Conservation (phyloP, 2,888 invertebrate genomes). For the Prosapia bicincta region DNA sequence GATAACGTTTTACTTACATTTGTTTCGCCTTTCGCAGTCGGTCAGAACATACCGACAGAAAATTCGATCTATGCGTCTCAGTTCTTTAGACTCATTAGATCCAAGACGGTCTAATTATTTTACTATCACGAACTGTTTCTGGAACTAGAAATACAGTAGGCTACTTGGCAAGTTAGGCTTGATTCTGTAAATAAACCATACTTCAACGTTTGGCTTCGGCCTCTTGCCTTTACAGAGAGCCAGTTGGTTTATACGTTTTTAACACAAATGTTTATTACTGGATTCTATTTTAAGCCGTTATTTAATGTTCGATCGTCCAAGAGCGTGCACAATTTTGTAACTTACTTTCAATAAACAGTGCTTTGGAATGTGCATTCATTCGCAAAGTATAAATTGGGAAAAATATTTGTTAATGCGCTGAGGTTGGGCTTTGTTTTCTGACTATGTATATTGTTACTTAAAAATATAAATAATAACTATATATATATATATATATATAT, state of each 20-base stretch:
- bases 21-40: too few relatives aligned
- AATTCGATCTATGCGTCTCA: too few relatives aligned
- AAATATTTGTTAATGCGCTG: too few relatives aligned
- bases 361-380: background rate
- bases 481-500: too few relatives aligned
- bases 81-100: too few relatives aligned
- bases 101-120: background rate
- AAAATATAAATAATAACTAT: too few relatives aligned
- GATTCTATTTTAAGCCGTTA: background rate
- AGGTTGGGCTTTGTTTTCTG: too few relatives aligned
- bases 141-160: background rate
- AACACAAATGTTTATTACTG: background rate
- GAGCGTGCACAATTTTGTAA: background rate
- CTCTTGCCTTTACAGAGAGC: background rate
- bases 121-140: background rate
- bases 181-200: background rate
- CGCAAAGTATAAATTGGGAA: too few relatives aligned
- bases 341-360: background rate
- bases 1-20: too few relatives aligned
- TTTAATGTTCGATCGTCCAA: background rate
- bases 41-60: too few relatives aligned
- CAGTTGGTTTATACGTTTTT: background rate
- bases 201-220: conserved; percentile 2
- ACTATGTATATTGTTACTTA: too few relatives aligned
- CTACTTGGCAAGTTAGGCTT: background rate